Evolutionary conservation across 2,797 vertebrate genomes (phyloP), one percentile per base, ranked within the genome.

Genomic region (Ctenopoma kingsleyae): DNA sequence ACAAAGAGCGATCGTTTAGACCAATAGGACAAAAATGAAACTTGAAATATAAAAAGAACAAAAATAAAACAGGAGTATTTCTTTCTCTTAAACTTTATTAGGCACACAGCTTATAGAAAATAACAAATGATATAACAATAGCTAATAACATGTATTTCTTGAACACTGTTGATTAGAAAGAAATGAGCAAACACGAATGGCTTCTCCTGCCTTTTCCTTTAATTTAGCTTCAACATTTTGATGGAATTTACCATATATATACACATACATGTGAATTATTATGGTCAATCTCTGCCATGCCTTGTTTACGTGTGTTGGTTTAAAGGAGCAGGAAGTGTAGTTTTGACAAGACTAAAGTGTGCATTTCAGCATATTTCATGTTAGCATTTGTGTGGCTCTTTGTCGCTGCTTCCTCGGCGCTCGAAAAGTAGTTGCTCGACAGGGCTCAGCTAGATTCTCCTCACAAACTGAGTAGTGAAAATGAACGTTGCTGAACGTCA

Each of bases 391-490:
- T 84, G 43, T 61, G 79, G 85, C 82, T 59, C 69, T 66, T 30
- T 10, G 85, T 83, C 74, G 87, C 84, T 85, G 87, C 82, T 87
- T 82, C 76, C 74, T 83, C 79, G 5, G 81, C 67, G 67, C 85
- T 78, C 27, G 71, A 71, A 55, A 73, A 71, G 59, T 41, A 66
- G 50, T 35, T 25, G 61, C 56, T 35, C 5, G 71, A 68, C 63
- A 30, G 82, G 62, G 76, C 71, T 73, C 49, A 70, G 58, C 81
- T 88, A 57, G 75, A 55, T 38, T 55, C 63, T 65, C 57, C 54
- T 77, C 71, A 57, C 41, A 25, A 32, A 55, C 44, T 65, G 59
- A 71, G 64, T 60, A 23, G 65, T 48, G 52, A 52, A 61, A 59
- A 67, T 22, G 17, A 74, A 69, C 63, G 54, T 69, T 23, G 57